Percentiles rank a stretch among this genome's conserved stretches.
These are phyloP conservation scores for Peromyscus nudipes DNA, from an alignment of 2,797 vertebrate species.

Conservation along the genomic window DNA sequence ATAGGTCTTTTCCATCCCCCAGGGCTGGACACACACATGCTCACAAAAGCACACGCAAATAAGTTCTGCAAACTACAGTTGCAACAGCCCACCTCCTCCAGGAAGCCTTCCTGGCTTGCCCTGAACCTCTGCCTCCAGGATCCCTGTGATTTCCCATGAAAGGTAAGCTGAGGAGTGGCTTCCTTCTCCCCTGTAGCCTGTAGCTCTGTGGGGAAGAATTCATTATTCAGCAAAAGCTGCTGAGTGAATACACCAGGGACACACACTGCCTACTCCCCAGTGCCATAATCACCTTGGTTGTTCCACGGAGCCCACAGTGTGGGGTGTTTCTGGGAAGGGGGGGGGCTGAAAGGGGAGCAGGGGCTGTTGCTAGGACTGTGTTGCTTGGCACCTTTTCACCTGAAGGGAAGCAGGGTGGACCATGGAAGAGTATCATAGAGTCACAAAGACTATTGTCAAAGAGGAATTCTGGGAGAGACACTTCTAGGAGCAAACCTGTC, in stretches of 20 bases:
- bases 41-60: neutral
- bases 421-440: neutral
- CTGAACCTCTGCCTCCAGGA: neutral
- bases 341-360: neutral
- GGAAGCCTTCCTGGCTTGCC: neutral
- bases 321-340: neutral
- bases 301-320: neutral
- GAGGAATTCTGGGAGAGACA: neutral
- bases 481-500: neutral
- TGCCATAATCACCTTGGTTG: neutral
- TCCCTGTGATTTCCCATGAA: neutral
- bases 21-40: neutral
- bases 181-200: neutral
- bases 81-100: neutral
- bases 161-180: neutral
- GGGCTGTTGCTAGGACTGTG: fast-evolving
- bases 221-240: neutral
- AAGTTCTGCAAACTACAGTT: neutral
- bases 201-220: neutral
- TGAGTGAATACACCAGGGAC: neutral
- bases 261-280: neutral
- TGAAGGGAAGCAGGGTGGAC: neutral
- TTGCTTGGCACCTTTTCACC: neutral
- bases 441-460: neutral
- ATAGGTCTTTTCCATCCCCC: neutral